These are phyloP conservation scores for Aphelenchoides fujianensis DNA, from an alignment of 1,140 invertebrate genomes.

Conservation along the genomic window DNA sequence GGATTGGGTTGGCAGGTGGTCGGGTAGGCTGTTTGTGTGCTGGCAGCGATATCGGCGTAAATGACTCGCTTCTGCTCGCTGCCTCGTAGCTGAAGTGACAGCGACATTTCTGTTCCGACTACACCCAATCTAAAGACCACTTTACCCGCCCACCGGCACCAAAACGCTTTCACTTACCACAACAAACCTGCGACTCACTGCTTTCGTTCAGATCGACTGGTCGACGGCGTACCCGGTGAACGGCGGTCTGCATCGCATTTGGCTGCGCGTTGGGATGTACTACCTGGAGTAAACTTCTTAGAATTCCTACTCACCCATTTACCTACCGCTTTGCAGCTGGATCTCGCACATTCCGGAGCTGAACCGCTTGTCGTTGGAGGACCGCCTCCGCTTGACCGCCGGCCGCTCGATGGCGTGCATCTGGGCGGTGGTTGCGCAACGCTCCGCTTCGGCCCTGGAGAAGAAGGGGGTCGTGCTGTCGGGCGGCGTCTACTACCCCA, in stretches of 20 bases:
- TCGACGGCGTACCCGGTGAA: background rate
- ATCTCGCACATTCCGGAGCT: constrained; percentile 10
- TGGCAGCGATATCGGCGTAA: too few relatives aligned
- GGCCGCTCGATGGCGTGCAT: constrained; percentile 9
- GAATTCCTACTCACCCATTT: too few relatives aligned
- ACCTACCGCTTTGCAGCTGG: too few relatives aligned
- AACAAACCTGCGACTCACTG: background rate
- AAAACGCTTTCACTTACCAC: too few relatives aligned
- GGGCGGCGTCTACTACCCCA: background rate
- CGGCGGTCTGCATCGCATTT: constrained; percentile 6
- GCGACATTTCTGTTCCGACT: too few relatives aligned
- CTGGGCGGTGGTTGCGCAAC: constrained; percentile 4
- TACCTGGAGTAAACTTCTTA: background rate
- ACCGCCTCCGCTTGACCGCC: constrained; percentile 2
- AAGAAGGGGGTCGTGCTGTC: constrained; percentile 5
- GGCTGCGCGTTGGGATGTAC: constrained; percentile 9
- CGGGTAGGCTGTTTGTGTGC: too few relatives aligned
- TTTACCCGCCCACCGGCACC: too few relatives aligned
- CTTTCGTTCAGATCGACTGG: constrained; percentile 8
- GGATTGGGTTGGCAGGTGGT: too few relatives aligned
- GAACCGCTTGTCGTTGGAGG: background rate
- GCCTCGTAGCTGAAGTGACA: too few relatives aligned
- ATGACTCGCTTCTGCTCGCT: too few relatives aligned
- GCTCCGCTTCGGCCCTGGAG: background rate
- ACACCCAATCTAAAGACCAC: too few relatives aligned